phyloP scores from a whole-genome alignment of 2,888 invertebrate genomes.

The Xestia sexstrigata region DNA sequence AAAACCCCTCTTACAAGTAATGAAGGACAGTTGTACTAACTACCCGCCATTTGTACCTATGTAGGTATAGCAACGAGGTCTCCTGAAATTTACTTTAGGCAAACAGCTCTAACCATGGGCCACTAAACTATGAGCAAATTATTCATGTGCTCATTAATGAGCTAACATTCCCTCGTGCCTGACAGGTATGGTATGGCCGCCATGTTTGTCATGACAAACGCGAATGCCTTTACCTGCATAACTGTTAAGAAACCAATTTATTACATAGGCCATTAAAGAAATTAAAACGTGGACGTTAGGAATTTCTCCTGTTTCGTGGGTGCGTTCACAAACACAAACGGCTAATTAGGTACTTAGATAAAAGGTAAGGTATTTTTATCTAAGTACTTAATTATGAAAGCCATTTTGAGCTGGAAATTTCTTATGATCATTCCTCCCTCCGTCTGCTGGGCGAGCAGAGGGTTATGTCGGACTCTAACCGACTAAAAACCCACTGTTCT shows the following conservation, averaged over 20 bases:
- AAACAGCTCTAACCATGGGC: slow-evolving; percentile 3
- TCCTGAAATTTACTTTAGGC: slow-evolving; percentile 12
- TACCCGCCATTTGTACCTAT: background rate
- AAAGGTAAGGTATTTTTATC: too few relatives aligned
- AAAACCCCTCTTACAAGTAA: background rate
- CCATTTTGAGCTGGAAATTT: background rate
- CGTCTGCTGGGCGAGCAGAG: background rate
- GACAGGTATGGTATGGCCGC: slow-evolving; percentile 15
- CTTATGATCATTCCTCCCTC: background rate
- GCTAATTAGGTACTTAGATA: background rate
- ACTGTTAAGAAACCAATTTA: slow-evolving; percentile 17
- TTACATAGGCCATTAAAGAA: slow-evolving; percentile 13
- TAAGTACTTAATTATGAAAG: too few relatives aligned
- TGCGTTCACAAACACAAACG: slow-evolving; percentile 18
- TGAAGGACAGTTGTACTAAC: background rate
- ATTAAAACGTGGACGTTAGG: slow-evolving; percentile 17
- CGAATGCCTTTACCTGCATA: slow-evolving; percentile 28
- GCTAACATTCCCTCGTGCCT: slow-evolving; percentile 41
- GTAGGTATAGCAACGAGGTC: background rate
- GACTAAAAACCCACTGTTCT: background rate
- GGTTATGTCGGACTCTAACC: background rate
- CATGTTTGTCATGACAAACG: slow-evolving; percentile 15
- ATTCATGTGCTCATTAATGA: slow-evolving; percentile 46
- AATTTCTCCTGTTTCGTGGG: slow-evolving; percentile 10
- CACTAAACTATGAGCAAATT: slow-evolving; percentile 16